These are phyloP conservation scores for Metacarcinus magister DNA, from an alignment of 2,888 invertebrate species.

Conservation along the genomic window DNA sequence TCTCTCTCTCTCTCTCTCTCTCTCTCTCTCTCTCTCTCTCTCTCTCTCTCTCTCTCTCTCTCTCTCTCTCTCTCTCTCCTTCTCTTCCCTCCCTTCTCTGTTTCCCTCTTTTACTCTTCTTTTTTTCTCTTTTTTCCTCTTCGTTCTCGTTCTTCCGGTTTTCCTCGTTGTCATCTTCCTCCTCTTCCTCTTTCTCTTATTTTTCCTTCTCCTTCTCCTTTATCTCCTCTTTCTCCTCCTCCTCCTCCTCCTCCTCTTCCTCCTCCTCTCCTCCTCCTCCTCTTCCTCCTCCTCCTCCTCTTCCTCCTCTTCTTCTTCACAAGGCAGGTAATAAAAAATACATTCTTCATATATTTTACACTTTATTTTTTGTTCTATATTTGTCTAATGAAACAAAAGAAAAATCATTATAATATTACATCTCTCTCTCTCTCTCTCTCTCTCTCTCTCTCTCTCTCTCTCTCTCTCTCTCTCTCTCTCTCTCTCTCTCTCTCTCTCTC, in stretches of 20 bases:
- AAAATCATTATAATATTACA: too few relatives aligned
- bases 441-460: too few relatives aligned
- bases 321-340: too few relatives aligned
- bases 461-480: background rate
- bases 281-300: background rate
- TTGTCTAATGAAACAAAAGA: too few relatives aligned
- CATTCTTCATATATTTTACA: too few relatives aligned
- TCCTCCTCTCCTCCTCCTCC: background rate
- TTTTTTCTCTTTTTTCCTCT: background rate
- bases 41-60: constrained; percentile 54
- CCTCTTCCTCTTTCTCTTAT: background rate
- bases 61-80: constrained; percentile 49
- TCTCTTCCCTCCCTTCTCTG: constrained; percentile 35
- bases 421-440: too few relatives aligned
- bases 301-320: background rate
- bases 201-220: background rate
- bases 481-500: constrained; percentile 17
- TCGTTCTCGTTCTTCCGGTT: constrained; percentile 34
- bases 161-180: background rate
- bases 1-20: background rate
- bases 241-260: background rate
- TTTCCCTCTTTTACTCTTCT: background rate
- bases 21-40: background rate
- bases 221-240: background rate
- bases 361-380: too few relatives aligned